Percentiles rank a stretch among this genome's conserved stretches.
Conservation (phyloP, 1,140 invertebrate genomes). For the Littorina saxatilis region DNA sequence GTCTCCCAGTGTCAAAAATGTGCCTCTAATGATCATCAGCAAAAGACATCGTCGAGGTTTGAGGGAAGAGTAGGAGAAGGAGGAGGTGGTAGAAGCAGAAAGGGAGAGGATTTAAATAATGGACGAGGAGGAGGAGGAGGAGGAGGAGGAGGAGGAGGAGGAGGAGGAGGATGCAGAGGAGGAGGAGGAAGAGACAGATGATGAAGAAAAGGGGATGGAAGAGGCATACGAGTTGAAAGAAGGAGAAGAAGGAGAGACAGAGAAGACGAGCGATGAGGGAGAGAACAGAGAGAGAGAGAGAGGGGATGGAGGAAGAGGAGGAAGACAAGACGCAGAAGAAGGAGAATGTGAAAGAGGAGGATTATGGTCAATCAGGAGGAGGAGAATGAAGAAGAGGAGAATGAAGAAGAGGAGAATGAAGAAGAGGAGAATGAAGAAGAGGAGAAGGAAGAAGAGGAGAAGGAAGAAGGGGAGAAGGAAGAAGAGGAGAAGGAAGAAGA, state of each 20-base stretch:
- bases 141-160: not conserved
- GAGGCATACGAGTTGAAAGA: too few species aligned
- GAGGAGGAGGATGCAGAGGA: not conserved
- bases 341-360: too few species aligned
- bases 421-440: not conserved
- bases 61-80: not conserved
- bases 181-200: too few species aligned
- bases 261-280: not conserved
- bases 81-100: not conserved
- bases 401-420: not conserved
- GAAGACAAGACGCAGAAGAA: too few species aligned
- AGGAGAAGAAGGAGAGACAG: not conserved
- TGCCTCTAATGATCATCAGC: too few species aligned
- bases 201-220: too few species aligned
- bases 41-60: too few species aligned
- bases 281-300: too few species aligned
- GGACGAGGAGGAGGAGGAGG: too few species aligned
- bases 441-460: not conserved
- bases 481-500: not conserved
- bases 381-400: not conserved
- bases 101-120: too few species aligned
- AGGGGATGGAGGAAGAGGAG: too few species aligned
- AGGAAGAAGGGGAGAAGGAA: not conserved
- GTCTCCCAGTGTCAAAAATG: too few species aligned
- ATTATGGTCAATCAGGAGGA: not conserved